Evolutionary conservation across 1,140 invertebrate genomes (phyloP), one percentile per base, ranked within the genome.

Genomic region (Agrypnia vestita): DNA sequence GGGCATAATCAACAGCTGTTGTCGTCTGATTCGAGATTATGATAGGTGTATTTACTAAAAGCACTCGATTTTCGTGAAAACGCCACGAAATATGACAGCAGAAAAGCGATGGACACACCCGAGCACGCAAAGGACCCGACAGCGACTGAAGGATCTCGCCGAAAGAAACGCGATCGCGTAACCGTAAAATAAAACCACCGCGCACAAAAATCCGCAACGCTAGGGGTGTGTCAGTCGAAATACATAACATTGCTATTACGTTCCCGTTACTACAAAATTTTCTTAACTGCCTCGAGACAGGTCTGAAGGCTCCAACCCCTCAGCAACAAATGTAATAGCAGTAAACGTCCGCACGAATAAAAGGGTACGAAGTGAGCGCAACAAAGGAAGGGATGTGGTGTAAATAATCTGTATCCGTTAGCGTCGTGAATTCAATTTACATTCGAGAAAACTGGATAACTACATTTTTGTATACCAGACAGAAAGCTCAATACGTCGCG

Each of bases 261-360:
- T 59, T 15, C 55, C 55, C 7, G 13, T 59, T 59, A 21, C 55
- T 21, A 9, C 49, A 51, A 3, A 3, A 4, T 51, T 51, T 51
- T 15, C 25, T 51, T 15, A 19, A n/a, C 35, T 9, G 61, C 25
- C 1, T 43, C 10, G 35, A 25, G 35, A 64, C 13, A 13, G 61
- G 61, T 64, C 61, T 64, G 61, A 64, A 64, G 35, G 61, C 61
- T 64, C 35, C 61, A 43, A 64, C 61, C 61, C 21, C 61, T 25
- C 25, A 25, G 11, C 19, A 12, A 64, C 19, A 12, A 64, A 25
- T 43, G 61, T 25, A 64, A 64, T 25, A 43, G 13, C 55, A 35
- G 61, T 43, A 43, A 64, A 0, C 4, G 61, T 11, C 10, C 13
- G 12, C 25, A 15, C 35, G 19, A 64, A 6, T 8, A 64, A 64